These are phyloP conservation scores for Sebastes ruberrimus DNA, from an alignment of 2,797 vertebrate genomes.

Conservation along the genomic window DNA sequence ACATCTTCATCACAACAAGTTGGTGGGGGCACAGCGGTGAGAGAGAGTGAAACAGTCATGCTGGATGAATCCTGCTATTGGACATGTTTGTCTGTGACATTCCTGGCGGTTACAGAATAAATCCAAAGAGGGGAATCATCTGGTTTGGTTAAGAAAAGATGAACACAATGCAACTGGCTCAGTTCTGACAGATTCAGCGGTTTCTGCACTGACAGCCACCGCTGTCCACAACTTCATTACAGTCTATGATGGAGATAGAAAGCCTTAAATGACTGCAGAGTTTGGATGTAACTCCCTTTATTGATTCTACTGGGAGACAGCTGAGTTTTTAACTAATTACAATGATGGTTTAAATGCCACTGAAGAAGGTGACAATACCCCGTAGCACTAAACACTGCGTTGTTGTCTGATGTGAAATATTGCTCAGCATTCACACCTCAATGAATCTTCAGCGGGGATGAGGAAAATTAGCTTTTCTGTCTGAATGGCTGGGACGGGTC, in stretches of 20 bases:
- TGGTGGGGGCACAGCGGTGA: not conserved
- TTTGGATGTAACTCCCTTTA: not conserved
- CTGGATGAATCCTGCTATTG: not conserved
- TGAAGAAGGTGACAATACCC: not conserved
- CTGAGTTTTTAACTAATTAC: not conserved
- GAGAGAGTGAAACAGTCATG: not conserved
- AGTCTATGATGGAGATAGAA: not conserved
- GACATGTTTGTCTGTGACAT: slow-evolving; percentile 32
- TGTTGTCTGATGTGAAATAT: not conserved
- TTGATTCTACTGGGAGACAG: not conserved
- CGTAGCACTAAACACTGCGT: not conserved
- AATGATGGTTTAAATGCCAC: not conserved
- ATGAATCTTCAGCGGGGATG: not conserved
- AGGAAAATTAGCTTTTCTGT: not conserved
- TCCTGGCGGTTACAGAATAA: slow-evolving; percentile 32
- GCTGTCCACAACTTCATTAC: not conserved
- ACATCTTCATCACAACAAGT: not conserved
- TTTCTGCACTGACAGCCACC: slow-evolving; percentile 9
- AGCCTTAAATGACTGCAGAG: not conserved
- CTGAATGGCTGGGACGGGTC: slow-evolving; percentile 32
- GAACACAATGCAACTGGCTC: slow-evolving; percentile 16
- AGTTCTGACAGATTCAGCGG: not conserved
- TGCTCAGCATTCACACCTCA: not conserved
- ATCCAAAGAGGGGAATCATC: not conserved
- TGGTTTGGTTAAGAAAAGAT: slow-evolving; percentile 12